Conservation (phyloP, 1,140 invertebrate species). For the Megalonaias nervosa region DNA sequence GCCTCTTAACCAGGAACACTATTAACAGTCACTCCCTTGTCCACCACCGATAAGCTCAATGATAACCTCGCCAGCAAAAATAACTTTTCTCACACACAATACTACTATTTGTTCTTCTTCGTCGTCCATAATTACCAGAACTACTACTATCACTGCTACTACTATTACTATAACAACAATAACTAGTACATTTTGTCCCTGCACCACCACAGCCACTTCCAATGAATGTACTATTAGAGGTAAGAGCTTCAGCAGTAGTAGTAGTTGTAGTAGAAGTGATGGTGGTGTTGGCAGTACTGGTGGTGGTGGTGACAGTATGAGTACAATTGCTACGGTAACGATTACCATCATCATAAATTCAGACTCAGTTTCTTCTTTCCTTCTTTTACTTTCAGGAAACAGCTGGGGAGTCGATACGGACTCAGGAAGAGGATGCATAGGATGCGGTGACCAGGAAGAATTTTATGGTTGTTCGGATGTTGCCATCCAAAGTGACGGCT, state of each 20-base stretch:
- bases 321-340: too few species aligned
- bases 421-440: slow-evolving; percentile 17
- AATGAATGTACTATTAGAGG: neutral
- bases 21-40: too few species aligned
- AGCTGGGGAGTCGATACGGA: slow-evolving; percentile 34
- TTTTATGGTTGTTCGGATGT: slow-evolving; percentile 39
- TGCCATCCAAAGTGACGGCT: slow-evolving; percentile 4
- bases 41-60: neutral
- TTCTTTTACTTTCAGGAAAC: slow-evolving; percentile 33
- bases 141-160: neutral
- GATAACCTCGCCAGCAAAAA: neutral
- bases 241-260: neutral
- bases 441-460: slow-evolving; percentile 37
- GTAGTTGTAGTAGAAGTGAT: neutral
- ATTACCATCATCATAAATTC: too few species aligned
- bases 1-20: too few species aligned
- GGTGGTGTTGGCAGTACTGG: too few species aligned
- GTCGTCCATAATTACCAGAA: neutral
- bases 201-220: neutral
- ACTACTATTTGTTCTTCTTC: neutral
- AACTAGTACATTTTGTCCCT: neutral
- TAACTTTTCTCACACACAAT: neutral
- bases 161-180: neutral
- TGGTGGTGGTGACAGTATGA: too few species aligned
- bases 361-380: neutral